phyloP scores from a whole-genome alignment of 2,797 vertebrate genomes.

The Acipenser transmontanus region DNA sequence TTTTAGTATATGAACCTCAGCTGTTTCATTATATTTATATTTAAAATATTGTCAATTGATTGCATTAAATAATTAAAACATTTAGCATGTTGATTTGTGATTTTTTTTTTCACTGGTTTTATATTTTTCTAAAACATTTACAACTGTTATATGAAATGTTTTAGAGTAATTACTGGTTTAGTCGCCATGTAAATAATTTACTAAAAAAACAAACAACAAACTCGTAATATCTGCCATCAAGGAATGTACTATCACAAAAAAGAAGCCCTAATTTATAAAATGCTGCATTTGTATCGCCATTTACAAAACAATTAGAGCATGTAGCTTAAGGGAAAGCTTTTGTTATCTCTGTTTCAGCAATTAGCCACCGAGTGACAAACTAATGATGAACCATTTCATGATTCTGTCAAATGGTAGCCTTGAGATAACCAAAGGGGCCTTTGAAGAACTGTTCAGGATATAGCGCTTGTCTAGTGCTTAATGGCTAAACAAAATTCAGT shows the following conservation, averaged over 20 bases:
- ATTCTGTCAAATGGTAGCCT: conserved; percentile 4
- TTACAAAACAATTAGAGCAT: conserved; percentile 63
- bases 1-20: too few relatives aligned
- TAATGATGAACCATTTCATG: conserved; percentile 48
- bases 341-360: conserved; percentile 32
- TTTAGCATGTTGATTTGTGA: too few relatives aligned
- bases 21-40: too few relatives aligned
- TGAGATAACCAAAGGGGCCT: neutral
- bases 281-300: conserved; percentile 15
- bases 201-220: neutral
- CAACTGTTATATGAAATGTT: too few relatives aligned
- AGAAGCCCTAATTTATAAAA: conserved; percentile 7
- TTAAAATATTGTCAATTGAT: too few relatives aligned
- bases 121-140: too few relatives aligned
- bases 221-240: neutral
- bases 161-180: too few relatives aligned
- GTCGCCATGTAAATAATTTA: too few relatives aligned
- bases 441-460: neutral
- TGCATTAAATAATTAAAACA: too few relatives aligned
- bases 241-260: neutral
- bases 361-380: conserved; percentile 66
- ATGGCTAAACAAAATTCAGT: conserved; percentile 1
- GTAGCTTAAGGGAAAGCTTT: conserved; percentile 42
- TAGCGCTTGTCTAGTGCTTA: neutral
- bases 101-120: too few relatives aligned